Evolutionary conservation across 92 coral and sea anemone genomes (phyloP).

Genomic region (Pocillopora meandrina): DNA sequence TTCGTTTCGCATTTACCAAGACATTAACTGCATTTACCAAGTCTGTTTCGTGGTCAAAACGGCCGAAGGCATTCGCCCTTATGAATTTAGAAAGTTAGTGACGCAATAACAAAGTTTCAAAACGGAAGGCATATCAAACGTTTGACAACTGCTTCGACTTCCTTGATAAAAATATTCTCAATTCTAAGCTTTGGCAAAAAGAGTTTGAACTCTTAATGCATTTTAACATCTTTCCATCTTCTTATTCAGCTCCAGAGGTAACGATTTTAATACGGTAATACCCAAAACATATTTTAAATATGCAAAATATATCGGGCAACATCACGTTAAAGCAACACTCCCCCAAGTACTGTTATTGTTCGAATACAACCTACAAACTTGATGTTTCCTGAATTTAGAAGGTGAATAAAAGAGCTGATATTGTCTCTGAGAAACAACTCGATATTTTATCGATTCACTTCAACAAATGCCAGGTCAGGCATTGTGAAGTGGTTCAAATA

Average conservation of each 20-base stretch:
- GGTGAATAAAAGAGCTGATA: background rate
- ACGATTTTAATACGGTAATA: too few relatives aligned
- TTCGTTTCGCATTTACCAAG: too few relatives aligned
- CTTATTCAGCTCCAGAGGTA: background rate
- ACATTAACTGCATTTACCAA: background rate
- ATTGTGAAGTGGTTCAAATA: background rate
- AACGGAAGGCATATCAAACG: background rate
- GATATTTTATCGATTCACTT: conserved; percentile 3
- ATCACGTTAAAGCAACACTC: background rate
- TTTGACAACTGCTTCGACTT: background rate
- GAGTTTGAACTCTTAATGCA: background rate
- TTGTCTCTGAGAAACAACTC: background rate
- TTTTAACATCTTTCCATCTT: background rate
- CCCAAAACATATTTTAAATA: background rate
- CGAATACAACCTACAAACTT: background rate
- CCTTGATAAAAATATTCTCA: background rate
- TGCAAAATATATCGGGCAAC: conserved; percentile 1
- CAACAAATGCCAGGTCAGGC: background rate
- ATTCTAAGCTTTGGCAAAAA: background rate
- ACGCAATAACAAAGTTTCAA: background rate
- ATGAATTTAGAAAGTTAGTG: background rate
- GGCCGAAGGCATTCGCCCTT: background rate
- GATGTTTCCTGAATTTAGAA: background rate
- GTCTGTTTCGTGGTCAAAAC: background rate
- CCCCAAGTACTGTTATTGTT: background rate